Conservation (phyloP, 2,113 vertebrate genomes). For the Silurus meridionalis region DNA sequence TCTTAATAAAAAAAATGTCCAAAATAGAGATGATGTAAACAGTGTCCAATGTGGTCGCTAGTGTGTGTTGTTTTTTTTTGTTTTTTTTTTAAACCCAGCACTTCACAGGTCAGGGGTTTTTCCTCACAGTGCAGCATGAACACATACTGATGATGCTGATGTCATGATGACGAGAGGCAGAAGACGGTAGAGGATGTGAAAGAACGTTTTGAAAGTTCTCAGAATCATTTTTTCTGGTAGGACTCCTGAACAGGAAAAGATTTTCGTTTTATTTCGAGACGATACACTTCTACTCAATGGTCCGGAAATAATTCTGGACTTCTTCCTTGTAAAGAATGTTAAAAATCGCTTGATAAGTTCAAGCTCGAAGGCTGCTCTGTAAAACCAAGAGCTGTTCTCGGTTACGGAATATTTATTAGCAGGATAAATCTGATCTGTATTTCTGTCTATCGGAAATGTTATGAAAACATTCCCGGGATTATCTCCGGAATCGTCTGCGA, state of each 20-base stretch:
- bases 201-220: not conserved
- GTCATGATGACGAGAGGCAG: not conserved
- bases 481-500: not conserved
- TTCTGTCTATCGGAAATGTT: not conserved
- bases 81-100: not conserved
- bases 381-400: not conserved
- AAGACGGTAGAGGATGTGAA: not conserved
- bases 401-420: not conserved
- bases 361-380: not conserved
- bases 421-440: not conserved
- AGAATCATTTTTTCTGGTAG: too few species aligned
- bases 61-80: not conserved
- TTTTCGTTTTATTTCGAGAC: not conserved
- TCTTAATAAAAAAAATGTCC: not conserved
- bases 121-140: not conserved
- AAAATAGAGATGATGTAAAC: not conserved
- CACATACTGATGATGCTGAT: not conserved
- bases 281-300: not conserved
- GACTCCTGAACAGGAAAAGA: not conserved
- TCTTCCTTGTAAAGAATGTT: too few species aligned
- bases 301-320: too few species aligned
- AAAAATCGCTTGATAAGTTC: too few species aligned
- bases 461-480: not conserved
- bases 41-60: slow-evolving; percentile 1
- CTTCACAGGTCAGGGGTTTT: not conserved